Evolutionary conservation across 2,888 invertebrate genomes (phyloP), one percentile per base, ranked within the genome.

Genomic region (Nomada hirtipes): DNA sequence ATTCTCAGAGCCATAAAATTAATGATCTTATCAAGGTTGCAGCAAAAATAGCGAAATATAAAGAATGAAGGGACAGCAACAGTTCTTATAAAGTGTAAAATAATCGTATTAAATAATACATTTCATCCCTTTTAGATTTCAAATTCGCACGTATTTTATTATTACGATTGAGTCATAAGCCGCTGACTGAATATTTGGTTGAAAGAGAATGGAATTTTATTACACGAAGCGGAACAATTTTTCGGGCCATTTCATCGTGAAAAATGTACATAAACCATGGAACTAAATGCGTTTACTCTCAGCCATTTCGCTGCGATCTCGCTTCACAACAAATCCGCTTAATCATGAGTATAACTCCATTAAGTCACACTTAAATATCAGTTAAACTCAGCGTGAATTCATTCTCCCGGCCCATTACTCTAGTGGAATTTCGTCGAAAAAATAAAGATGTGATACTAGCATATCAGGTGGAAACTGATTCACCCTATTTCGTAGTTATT

Each of bases 341-440:
- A 79, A 70, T 53, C 79, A 70, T 4, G 53, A 59, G 70, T 70
- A 79, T 79, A 79, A 79, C 71, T 79, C 70, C 79, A 79, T 79
- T 79, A 65, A 79, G 70, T 79, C 64, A 64, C 64, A 65, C 79
- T 79, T 79, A 79, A 79, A 79, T 79, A 79, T 79, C 80, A 74
- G 74, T 79, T 81, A 79, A 79, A 80, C 72, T 53, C 18, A 15
- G 47, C 52, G 42, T 44, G 29, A 60, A 81, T 74, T 79, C 81
- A 73, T 74, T 67, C 59, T 29, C 47, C 10, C n/a, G 64, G 70
- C 10, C 23, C 69, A 70, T 79, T 79, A 79, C 64, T 79, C 63
- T 44, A 47, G 18, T 15, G 47, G 29, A 44, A 59, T 65, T 23
- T 23, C 64, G 13, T 47, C 20, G 18, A 47, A 70, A 70, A 29